Evolutionary conservation across 2,888 invertebrate genomes (phyloP), one percentile per base, ranked within the genome.

Genomic region (Phengaris alcon): DNA sequence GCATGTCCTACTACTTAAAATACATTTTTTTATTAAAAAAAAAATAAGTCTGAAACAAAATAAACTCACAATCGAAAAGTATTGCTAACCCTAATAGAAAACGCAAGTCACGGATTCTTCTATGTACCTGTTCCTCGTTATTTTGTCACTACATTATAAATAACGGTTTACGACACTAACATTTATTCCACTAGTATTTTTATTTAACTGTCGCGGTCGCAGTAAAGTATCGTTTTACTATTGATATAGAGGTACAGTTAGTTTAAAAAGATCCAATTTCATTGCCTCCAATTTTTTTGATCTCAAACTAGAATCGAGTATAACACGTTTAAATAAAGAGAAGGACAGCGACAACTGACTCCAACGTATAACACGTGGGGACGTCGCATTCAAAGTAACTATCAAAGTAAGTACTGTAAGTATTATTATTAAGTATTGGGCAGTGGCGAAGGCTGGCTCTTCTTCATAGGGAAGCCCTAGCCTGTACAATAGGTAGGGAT

Each of bases 61-160:
- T 68, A 44, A 44, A 10, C 10, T 6, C 12, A 35, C 12, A 12
- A 15, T 7, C 8, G 8, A 64, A 13, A 22, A 44, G 35, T 35
- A 44, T 10, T 64, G 64, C 44, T 35, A 64, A 13, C 64, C 64
- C 64, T 64, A 64, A 2, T 12, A 64, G 10, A 64, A 64, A 64
- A 64, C 64, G 64, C 35, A 35, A 64, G 64, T 64, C 64, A 64
- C 35, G 64, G 64, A 64, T 64, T 64, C 64, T 64, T 72, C 22
- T 72, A 10, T 72, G 72, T 72, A 72, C 72, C 72, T 72, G 72
- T 70, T 70, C 15, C 78, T 76, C 76, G 72, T 51, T 54, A 64
- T 69, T 72, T 70, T 72, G 78, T 76, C 75, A 75, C 64, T 74
- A 77, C 74, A 75, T 77, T 79, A 77, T 77, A 79, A 79, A 79